Evolutionary conservation across 2,888 invertebrate species (phyloP), one percentile per base, ranked within the genome.

Genomic region (Hedychridium roseum): DNA sequence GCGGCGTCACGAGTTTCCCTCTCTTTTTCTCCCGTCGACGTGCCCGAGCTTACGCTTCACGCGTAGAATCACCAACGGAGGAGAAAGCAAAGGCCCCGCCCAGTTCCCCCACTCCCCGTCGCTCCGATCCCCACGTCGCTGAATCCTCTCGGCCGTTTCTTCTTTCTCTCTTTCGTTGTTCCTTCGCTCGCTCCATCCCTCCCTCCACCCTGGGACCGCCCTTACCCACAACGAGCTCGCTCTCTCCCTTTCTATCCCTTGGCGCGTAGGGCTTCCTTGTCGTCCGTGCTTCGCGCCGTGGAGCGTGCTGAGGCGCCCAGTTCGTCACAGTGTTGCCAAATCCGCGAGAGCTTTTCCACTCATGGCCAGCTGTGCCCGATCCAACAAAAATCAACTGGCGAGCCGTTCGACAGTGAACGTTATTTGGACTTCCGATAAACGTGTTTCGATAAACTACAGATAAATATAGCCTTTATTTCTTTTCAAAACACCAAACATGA

Each of bases 301-400:
- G 68, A 74, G 76, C 76, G 76, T 64, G 68, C 64, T 69, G 65
- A 70, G 70, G 74, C 73, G 73, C 71, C 72, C 67, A 57, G 54
- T 65, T 67, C 69, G 71, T 74, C 69, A 64, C 64, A 60, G 57
- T 60, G 64, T 64, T 64, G 64, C 64, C 64, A 64, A 64, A 60
- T 64, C 64, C 64, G 64, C 56, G 58, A 54, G 41, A 58, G 58
- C 54, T 64, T 60, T 64, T 56, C 60, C 54, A 60, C 60, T 60
- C 50, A 46, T 37, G 5, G 9, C 9, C 23, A 9, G 23, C 23
- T 9, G 23, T 23, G 5, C 5, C 23, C 5, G 5, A 23, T 23
- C 23, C 23, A 23, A 23, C 9, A 5, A 23, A 23, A 23, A 6
- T 23, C 23, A 23, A 23, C 5, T 23, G 23, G 9, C n/a, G n/a